Evolutionary conservation across 1,140 invertebrate genomes (phyloP), one percentile per base, ranked within the genome.

Genomic region (Zaprionus capensis): DNA sequence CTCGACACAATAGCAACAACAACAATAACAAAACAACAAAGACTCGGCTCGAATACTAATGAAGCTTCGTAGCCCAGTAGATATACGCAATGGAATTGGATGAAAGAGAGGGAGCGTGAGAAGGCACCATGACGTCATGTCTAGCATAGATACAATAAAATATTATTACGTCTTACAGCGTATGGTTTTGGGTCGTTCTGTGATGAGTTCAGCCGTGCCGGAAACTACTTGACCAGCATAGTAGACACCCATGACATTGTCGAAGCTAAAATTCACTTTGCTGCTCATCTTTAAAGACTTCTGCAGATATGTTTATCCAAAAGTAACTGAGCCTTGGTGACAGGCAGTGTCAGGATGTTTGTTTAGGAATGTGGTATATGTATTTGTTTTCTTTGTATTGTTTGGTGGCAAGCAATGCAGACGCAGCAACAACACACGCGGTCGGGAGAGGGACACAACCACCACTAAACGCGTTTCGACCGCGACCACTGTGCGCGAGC

Each of bases 221-320:
- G 93, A 93, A 12, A 94, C 91, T 9, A 91, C 92, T 80, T 94
- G 93, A 22, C 94, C 94, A 61, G 93, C 93, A 92, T 93, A 94
- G 71, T 94, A 95, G 7, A 94, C 92, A 4, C 86, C 91, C 46
- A 92, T 80, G 4, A 92, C 93, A 63, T 93, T 91, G 58, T 93
- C 94, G 70, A 94, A 94, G 61, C 85, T 83, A 59, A 94, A 94
- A 62, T 91, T 91, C 71, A 94, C 93, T 67, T 91, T 92, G 62
- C 86, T 92, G 56, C 83, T 78, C 91, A 92, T 92, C 53, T 61
- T 78, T 26, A 14, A 24, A 20, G 11, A 56, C 2, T 14, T 26
- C n/a, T 53, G n/a, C 57, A 24, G 34, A 57, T 57, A 57, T 38
- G 41, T 46, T n/a, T 17, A 17, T 46, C 41, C 17, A 28, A 38